Evolutionary conservation across 1,140 invertebrate genomes (phyloP), one percentile per base, ranked within the genome.

Genomic region (Cataglyphis hispanica): DNA sequence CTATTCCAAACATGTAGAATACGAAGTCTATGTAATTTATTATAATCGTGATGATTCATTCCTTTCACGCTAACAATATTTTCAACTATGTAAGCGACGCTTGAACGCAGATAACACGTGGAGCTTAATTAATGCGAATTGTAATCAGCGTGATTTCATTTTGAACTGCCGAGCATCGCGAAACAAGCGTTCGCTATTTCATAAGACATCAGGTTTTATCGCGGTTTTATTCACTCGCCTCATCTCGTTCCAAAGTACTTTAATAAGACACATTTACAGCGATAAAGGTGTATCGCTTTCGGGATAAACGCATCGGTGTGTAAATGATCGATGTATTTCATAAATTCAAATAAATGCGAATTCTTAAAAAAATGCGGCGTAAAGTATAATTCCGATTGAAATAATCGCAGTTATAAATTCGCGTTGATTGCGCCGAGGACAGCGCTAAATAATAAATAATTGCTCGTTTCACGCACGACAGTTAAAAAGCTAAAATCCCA

Each of bases 361-460:
- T 11, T 1, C 1, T 46, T 7, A 37, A 50, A 22, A 19, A 77
- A 53, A 22, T 10, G 27, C 76, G 43, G 2, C 7, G 13, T 25
- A 37, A 5, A 50, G 19, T 50, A 19, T 8, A 27, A 22, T 25
- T n/a, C 4, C 75, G 37, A 16, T 19, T 19, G 7, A 19, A 16
- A 40, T 53, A 53, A 80, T 80, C 31, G 31, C 4, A 13, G n/a
- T 31, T 37, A 53, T 67, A 53, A n/a, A 67, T 43, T 64, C 19
- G 37, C 75, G 37, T 22, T 53, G 53, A 53, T 80, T 80, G 43
- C 22, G 5, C 13, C 8, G 31, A 19, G n/a, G 11, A 64, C 7
- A 27, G 19, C 53, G 77, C 19, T 34, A 22, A 13, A 43, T 46
- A 37, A 53, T 84, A 84, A 67, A 53, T 84, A 84, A 67, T 84